Base-by-base conservation (phyloP, 1,140 invertebrate species). In the Helicoverpa armigera region DNA sequence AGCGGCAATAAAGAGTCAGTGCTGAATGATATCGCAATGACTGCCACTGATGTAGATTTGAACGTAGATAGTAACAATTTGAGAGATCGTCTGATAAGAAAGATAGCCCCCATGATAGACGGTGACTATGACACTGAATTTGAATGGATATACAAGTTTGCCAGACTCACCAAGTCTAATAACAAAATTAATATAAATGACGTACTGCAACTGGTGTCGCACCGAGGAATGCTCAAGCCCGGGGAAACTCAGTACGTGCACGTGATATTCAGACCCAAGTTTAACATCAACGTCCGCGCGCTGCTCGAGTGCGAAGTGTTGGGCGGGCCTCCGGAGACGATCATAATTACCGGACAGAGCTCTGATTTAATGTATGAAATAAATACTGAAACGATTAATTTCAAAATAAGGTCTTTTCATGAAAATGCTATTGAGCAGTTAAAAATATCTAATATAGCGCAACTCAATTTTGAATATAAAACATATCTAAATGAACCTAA, bases 341-440 rank as follows among this genome's bases (percentile, higher is more conserved):
- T 94, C 53, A 72, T 82, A 35, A 83, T 95, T 4, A 90, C 87
- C n/a, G 94, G 92, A 14, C 87, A 90, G 86, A 93, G 92, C 83
- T 92, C 91, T 12, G 89, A 92, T 79, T 85, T 95, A 63, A 89
- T 89, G 72, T 95, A 92, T 73, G 84, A 85, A 77, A 85, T 94
- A 48, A 93, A 88, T 67, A 84, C 88, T 9, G 80, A 86, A 67
- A 91, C 84, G 82, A 67, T 94, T 16, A 94, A 94, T 82, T 94
- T 94, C 65, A 93, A 92, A 90, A 95, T 94, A 79, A 90, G 91
- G 80, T 92, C 92, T 35, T 95, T 92, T 86, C 89, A 95, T 74
- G 91, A 94, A 76, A 86, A 88, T 67, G 91, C 92, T n/a, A 79
- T 82, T 23, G 89, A 94, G 88, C 73, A 88, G 79, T 80, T 95